phyloP scores from a whole-genome alignment of 2,888 invertebrate genomes.

The Hanleya hanleyi region DNA sequence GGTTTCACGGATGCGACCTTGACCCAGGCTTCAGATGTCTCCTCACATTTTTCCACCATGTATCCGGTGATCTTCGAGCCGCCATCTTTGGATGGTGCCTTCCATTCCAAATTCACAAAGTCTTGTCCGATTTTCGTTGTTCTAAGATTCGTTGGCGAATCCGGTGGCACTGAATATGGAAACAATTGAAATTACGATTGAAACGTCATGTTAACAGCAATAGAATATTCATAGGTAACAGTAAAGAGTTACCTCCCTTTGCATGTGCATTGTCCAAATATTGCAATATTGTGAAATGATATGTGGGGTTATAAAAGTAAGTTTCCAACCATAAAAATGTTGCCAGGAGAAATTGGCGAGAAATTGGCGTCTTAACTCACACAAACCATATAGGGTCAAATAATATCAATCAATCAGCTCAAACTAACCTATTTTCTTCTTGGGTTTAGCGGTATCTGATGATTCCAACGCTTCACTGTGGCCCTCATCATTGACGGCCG shows the following conservation, averaged over 20 bases:
- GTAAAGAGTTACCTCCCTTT: too few relatives aligned
- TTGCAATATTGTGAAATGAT: too few relatives aligned
- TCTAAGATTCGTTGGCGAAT: slow-evolving; percentile 16
- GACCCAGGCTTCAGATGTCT: slow-evolving; percentile 25
- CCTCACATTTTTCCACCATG: slow-evolving; percentile 35
- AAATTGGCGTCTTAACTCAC: too few relatives aligned
- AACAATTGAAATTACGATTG: not conserved
- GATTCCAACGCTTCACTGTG: slow-evolving; percentile 83
- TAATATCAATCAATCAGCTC: too few relatives aligned
- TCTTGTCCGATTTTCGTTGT: slow-evolving; percentile 21
- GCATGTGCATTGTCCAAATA: too few relatives aligned
- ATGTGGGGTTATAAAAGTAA: too few relatives aligned
- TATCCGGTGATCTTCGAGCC: slow-evolving; percentile 55
- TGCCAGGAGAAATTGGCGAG: too few relatives aligned
- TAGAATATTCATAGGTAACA: too few relatives aligned
- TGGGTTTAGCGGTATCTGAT: slow-evolving; percentile 49
- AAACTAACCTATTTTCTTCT: slow-evolving; percentile 50
- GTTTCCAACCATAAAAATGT: too few relatives aligned
- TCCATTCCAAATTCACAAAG: slow-evolving; percentile 58
- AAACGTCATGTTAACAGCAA: not conserved
- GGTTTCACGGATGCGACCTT: slow-evolving; percentile 19
- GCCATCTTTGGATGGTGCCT: slow-evolving; percentile 65
- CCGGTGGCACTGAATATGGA: slow-evolving; percentile 20
- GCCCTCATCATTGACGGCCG: slow-evolving; percentile 92
- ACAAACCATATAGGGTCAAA: too few relatives aligned